Percentiles rank a stretch among this genome's conserved stretches.
Conservation (phyloP, 2,797 vertebrate genomes). For the Eulemur mongoz region DNA sequence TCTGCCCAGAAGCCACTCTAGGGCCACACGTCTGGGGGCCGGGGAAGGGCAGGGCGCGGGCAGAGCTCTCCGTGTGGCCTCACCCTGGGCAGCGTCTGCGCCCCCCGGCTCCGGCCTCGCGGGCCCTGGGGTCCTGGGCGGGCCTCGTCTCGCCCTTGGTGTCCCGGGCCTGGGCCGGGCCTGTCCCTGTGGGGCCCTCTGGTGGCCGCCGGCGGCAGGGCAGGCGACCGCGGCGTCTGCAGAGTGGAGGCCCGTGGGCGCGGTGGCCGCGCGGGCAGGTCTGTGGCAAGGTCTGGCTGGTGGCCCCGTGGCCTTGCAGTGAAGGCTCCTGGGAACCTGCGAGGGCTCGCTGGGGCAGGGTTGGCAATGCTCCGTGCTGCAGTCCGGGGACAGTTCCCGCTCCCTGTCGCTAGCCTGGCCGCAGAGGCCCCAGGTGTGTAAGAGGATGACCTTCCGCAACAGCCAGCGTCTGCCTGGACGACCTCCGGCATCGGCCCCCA, state of each 20-base stretch:
- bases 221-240: accelerated
- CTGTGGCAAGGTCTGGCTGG: not conserved
- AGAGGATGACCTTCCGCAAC: not conserved
- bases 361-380: too few relatives aligned
- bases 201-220: not conserved
- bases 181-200: not conserved
- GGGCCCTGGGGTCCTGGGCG: not conserved
- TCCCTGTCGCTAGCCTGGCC: not conserved
- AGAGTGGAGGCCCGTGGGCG: not conserved
- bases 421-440: not conserved
- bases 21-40: not conserved
- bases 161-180: too few relatives aligned
- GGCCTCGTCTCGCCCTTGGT: accelerated
- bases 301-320: not conserved
- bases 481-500: too few relatives aligned
- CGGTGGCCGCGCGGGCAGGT: too few relatives aligned
- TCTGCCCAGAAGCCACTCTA: too few relatives aligned
- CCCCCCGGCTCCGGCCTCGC: not conserved
- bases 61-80: not conserved
- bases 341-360: not conserved
- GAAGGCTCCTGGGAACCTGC: not conserved
- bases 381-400: too few relatives aligned
- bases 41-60: not conserved
- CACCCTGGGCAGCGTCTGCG: too few relatives aligned
- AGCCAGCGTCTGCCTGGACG: not conserved